Evolutionary conservation across 2,888 invertebrate species (phyloP), one percentile per base, ranked within the genome.

Genomic region (Machimus rusticus): DNA sequence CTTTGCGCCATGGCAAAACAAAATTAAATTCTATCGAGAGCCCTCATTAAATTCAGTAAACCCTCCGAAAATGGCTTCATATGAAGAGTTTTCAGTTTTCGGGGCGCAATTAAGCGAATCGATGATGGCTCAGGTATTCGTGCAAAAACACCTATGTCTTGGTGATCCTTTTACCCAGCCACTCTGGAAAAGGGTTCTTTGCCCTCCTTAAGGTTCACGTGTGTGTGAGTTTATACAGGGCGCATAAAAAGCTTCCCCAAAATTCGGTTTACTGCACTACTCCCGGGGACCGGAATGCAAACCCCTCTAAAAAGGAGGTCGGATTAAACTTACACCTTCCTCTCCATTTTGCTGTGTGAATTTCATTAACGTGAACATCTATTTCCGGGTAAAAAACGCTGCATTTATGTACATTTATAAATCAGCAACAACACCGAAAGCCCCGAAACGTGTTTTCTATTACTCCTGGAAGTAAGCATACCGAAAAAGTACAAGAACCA

Each of bases 291-390:
- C 19, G n/a, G 31, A 76, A 76, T 76, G 37, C 76, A 76, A 37
- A 76, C 76, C 34, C 9, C 37, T 3, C 76, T 9, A n/a, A 37
- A 46, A 76, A 66, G 66, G 66, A 66, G 66, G 34, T 37, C 37
- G 76, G 76, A 76, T 76, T 76, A 76, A 76, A 76, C 76, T 37
- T 37, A 76, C 34, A 76, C 34, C 78, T 39, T 78, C 37, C 78
- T 78, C 66, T 78, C 14, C 43, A 78, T 19, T 39, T 78, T 78
- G 37, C 39, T 43, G 23, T 78, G 78, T 78, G 78, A 78, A 78
- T 78, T 78, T 78, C 78, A 78, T 78, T 78, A 78, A 78, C 78
- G 78, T 78, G 43, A 78, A 78, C 78, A 78, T 78, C 78, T 78
- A 78, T 78, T 78, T 78, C 46, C 78, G 77, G 78, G 23, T 9